These are phyloP conservation scores for Galeopterus variegatus DNA, from an alignment of 2,113 vertebrate species.

Conservation along the genomic window DNA sequence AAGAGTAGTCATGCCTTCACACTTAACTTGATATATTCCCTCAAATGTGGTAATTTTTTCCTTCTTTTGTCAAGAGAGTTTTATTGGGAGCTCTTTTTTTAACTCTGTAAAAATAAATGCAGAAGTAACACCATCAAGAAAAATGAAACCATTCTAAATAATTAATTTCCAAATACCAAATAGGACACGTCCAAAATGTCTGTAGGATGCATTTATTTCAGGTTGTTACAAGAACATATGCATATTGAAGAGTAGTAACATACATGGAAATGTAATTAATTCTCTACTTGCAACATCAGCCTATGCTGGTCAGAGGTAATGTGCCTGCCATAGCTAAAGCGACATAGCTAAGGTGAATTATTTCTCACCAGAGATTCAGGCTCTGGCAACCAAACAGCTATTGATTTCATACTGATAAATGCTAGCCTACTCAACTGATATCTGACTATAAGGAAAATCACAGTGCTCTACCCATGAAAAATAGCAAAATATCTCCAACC, in stretches of 20 bases:
- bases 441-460: conserved; percentile 77
- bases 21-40: conserved; percentile 86
- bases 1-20: conserved; percentile 83
- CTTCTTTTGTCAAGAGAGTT: conserved; percentile 79
- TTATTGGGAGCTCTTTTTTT: conserved; percentile 71
- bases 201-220: conserved; percentile 77
- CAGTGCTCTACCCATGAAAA: conserved; percentile 66
- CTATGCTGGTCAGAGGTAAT: conserved; percentile 69
- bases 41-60: conserved; percentile 81
- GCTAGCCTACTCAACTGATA: conserved; percentile 59
- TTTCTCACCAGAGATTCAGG: conserved; percentile 77
- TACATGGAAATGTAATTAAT: conserved; percentile 84
- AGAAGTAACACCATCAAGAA: conserved; percentile 72
- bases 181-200: conserved; percentile 78
- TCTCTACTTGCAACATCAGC: conserved; percentile 69
- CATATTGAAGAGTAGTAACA: conserved; percentile 68
- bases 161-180: conserved; percentile 85
- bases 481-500: conserved; percentile 46
- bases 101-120: conserved; percentile 82
- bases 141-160: conserved; percentile 79
- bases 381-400: conserved; percentile 69
- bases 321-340: conserved; percentile 42
- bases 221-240: conserved; percentile 73
- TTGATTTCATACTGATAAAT: conserved; percentile 78
- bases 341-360: conserved; percentile 55